Evolutionary conservation across 2,113 vertebrate genomes (phyloP).

Genomic region (Paramisgurnus dabryanus): DNA sequence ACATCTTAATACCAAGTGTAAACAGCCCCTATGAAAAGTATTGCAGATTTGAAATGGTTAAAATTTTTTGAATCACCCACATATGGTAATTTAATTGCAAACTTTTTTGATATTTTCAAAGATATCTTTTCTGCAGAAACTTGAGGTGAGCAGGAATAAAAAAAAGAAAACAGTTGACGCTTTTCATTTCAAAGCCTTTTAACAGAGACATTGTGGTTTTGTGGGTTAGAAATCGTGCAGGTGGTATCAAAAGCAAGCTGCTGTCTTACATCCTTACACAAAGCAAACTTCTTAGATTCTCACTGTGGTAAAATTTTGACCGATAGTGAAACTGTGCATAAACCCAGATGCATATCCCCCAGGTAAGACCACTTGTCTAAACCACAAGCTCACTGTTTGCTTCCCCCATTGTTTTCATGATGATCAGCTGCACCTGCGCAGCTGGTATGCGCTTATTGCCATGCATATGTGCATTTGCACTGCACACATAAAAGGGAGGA

Average conservation of each 20-base stretch:
- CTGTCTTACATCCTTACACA: not conserved
- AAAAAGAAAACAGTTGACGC: not conserved
- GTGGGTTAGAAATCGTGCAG: slow-evolving; percentile 41
- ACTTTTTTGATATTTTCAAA: not conserved
- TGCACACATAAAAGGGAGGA: not conserved
- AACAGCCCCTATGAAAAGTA: not conserved
- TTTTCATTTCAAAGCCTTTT: not conserved
- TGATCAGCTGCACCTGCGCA: not conserved
- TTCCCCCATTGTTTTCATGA: not conserved
- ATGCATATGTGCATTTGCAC: slow-evolving; percentile 7
- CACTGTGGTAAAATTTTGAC: not conserved
- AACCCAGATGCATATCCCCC: slow-evolving; percentile 3
- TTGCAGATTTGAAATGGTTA: not conserved
- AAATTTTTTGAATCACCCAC: not conserved
- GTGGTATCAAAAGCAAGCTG: slow-evolving; percentile 23
- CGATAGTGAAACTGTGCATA: slow-evolving; percentile 15
- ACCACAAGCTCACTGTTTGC: slow-evolving; percentile 34
- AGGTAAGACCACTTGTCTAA: slow-evolving; percentile 13
- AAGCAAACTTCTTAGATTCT: slow-evolving; percentile 38
- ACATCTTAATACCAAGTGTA: too few species aligned
- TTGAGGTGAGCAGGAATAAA: not conserved
- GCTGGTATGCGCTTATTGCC: not conserved
- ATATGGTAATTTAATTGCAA: not conserved
- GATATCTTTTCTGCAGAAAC: not conserved
- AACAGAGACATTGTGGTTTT: not conserved